Evolutionary conservation across 1,140 invertebrate genomes (phyloP), one percentile per base, ranked within the genome.

Genomic region (Amyelois transitella): DNA sequence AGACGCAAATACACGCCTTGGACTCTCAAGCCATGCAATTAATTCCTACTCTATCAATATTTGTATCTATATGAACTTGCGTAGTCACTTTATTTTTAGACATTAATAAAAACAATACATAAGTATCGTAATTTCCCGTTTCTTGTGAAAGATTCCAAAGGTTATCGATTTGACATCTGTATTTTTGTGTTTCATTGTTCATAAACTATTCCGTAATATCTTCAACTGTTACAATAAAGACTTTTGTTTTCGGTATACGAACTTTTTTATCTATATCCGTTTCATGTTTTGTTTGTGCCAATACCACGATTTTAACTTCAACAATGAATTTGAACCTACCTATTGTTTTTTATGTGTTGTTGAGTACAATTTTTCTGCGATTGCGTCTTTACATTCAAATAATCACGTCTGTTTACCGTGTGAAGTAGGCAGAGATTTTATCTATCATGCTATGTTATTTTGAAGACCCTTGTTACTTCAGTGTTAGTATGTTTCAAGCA

Each of bases 121-220:
- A 12, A 14, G 2, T 8, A 38, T 38, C 8, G 52, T 62, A 59
- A 56, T 67, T 72, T 70, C 64, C 57, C 62, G 64, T 69, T 72
- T 65, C 44, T 69, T 63, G 57, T 58, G 44, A 67, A 65, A 50
- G 58, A 55, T 38, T 59, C 59, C 61, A 54, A 18, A 32, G 69
- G 66, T 77, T 75, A 73, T 75, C 67, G 17, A 52, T 28, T 28
- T 20, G 21, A 63, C 64, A 72, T 58, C 59, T 45, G 18, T 63
- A 54, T 66, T 69, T 65, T 66, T 65, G 57, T 70, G 48, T 47
- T 58, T 48, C 61, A 64, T 73, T 73, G n/a, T 14, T 38, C 32
- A 14, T 38, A 38, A 38, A 20, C 44, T 21, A 50, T 53, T 44
- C 43, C 38, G 38, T 53, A 44, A 24, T 53, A 43, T 44, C 18